Evolutionary conservation across 2,797 vertebrate species (phyloP).

Genomic region (Sebastolobus altivelis): DNA sequence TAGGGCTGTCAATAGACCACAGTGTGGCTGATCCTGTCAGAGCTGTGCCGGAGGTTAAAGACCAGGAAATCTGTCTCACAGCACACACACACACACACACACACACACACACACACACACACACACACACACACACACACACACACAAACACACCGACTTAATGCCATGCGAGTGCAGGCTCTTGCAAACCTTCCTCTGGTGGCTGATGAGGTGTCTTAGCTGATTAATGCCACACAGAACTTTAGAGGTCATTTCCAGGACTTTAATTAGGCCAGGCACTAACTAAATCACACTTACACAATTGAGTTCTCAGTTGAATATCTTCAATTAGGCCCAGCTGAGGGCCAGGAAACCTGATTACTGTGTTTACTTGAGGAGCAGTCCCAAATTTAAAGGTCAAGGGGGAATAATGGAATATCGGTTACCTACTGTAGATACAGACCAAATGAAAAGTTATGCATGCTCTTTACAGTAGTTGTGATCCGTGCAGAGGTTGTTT

Average conservation of each 20-base stretch:
- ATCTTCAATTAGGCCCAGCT: conserved; percentile 73
- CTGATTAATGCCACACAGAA: conserved; percentile 77
- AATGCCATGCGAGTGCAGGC: conserved; percentile 51
- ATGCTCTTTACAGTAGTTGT: conserved; percentile 39
- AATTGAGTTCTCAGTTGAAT: conserved; percentile 74
- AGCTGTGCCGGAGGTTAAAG: conserved; percentile 70
- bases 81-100: conserved; percentile 40
- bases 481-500: conserved; percentile 49
- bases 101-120: conserved; percentile 40
- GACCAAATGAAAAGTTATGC: conserved; percentile 66
- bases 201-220: conserved; percentile 78
- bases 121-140: not conserved
- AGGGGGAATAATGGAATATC: conserved; percentile 38
- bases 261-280: conserved; percentile 79
- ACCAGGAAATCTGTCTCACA: conserved; percentile 72
- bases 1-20: conserved; percentile 77
- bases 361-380: conserved; percentile 67
- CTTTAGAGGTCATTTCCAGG: conserved; percentile 78
- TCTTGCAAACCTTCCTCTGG: conserved; percentile 55
- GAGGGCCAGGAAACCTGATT: conserved; percentile 76
- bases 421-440: conserved; percentile 58
- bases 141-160: conserved; percentile 27
- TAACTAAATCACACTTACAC: conserved; percentile 80
- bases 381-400: conserved; percentile 72
- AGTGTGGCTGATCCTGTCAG: conserved; percentile 80